phyloP scores from a whole-genome alignment of 2,888 invertebrate species.

The Melikaiella ostensackeni region DNA sequence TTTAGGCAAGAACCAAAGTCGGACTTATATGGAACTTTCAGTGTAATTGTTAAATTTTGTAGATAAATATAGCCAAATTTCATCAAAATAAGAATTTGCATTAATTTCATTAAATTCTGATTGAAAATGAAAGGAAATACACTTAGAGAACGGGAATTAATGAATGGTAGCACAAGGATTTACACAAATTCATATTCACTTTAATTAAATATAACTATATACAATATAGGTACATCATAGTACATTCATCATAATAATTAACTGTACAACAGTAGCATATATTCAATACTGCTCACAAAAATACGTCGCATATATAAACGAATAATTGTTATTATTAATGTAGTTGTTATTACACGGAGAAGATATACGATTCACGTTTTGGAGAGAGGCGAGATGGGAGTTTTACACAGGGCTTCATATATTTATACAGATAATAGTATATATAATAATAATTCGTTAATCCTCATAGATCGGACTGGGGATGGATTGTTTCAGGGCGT shows the following conservation, averaged over 20 bases:
- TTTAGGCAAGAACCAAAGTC: too few species aligned
- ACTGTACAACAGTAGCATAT: conserved; percentile 74
- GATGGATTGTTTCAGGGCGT: conserved; percentile 24
- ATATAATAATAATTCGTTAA: conserved; percentile 44
- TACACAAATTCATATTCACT: conserved; percentile 76
- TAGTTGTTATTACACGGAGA: conserved; percentile 42
- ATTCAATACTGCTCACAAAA: conserved; percentile 76
- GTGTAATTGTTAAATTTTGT: too few species aligned
- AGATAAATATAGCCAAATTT: too few species aligned
- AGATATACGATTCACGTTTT: conserved; percentile 61
- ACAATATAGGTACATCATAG: conserved; percentile 76
- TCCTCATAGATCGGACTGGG: conserved; percentile 18
- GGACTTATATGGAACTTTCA: too few species aligned
- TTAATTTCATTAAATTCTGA: background rate
- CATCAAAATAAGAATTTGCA: too few species aligned
- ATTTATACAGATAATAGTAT: conserved; percentile 34
- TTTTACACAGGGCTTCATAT: conserved; percentile 9
- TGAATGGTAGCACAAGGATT: conserved; percentile 21
- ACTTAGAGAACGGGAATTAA: background rate
- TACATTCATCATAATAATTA: conserved; percentile 72
- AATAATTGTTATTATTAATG: conserved; percentile 50
- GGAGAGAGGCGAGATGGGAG: conserved; percentile 41
- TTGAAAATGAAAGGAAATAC: background rate
- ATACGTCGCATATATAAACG: conserved; percentile 72
- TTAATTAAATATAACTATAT: conserved; percentile 77